These are phyloP conservation scores for Epizoanthus rinbou DNA, from an alignment of 92 coral and sea anemone genomes.

Conservation along the genomic window DNA sequence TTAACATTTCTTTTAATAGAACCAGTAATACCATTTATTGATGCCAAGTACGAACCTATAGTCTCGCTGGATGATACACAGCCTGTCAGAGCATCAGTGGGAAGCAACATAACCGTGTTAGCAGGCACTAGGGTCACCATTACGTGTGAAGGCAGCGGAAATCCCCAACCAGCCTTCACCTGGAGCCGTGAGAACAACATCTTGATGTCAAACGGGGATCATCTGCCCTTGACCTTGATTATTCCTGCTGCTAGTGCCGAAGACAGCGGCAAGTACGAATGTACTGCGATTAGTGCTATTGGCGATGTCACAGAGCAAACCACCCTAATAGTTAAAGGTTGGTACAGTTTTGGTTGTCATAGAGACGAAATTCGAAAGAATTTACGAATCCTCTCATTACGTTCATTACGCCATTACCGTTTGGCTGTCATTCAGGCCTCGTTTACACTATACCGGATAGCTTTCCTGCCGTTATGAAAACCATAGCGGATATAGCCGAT, in stretches of 20 bases:
- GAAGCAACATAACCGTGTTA: slow-evolving; percentile 26
- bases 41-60: slow-evolving; percentile 32
- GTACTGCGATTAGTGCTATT: slow-evolving; percentile 52
- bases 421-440: too few species aligned
- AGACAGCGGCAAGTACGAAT: slow-evolving; percentile 54
- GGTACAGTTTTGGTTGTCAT: neutral
- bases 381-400: too few species aligned
- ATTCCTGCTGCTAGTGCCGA: slow-evolving; percentile 40
- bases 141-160: slow-evolving; percentile 49
- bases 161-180: slow-evolving; percentile 37
- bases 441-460: too few species aligned
- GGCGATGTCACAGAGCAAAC: slow-evolving; percentile 45
- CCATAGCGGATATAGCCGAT: too few species aligned
- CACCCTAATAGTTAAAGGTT: slow-evolving; percentile 31
- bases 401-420: too few species aligned
- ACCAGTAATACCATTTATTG: slow-evolving; percentile 38
- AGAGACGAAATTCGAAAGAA: neutral
- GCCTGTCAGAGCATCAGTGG: slow-evolving; percentile 35
- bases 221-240: slow-evolving; percentile 11
- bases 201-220: slow-evolving; percentile 28
- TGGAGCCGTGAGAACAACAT: slow-evolving; percentile 53
- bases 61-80: slow-evolving; percentile 1
- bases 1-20: neutral
- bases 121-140: slow-evolving; percentile 47
- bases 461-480: too few species aligned